These are phyloP conservation scores for Epinephelus cyanopodus DNA, from an alignment of 2,113 vertebrate genomes.

Conservation along the genomic window DNA sequence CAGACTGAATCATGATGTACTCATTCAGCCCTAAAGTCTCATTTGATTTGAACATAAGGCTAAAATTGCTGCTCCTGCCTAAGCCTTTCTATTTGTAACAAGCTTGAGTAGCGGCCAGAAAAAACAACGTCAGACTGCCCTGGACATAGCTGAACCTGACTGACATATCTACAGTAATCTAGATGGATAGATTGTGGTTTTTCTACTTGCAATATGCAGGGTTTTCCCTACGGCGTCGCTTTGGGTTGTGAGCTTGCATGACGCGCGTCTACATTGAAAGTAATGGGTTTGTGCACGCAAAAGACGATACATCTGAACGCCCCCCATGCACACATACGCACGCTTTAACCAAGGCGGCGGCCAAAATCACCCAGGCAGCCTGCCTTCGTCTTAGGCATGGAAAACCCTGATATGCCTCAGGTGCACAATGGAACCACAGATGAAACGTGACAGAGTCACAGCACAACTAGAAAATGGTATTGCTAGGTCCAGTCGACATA, in stretches of 20 bases:
- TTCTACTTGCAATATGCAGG: background rate
- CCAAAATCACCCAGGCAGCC: too few species aligned
- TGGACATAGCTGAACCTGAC: background rate
- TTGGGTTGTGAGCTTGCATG: too few species aligned
- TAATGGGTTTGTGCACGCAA: too few species aligned
- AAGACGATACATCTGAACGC: too few species aligned
- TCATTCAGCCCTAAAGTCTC: constrained; percentile 8
- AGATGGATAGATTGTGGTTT: background rate
- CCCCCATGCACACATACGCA: too few species aligned
- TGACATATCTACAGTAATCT: background rate
- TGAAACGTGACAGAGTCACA: too few species aligned
- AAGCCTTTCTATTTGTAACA: background rate
- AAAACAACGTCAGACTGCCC: background rate
- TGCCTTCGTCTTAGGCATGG: too few species aligned
- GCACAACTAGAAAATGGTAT: too few species aligned
- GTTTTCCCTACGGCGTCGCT: too few species aligned
- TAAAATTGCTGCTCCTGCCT: background rate
- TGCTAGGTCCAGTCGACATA: background rate
- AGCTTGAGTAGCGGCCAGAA: background rate
- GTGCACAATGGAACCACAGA: too few species aligned
- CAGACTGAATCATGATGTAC: background rate
- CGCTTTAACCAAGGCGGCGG: too few species aligned
- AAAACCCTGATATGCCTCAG: background rate
- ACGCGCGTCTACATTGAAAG: too few species aligned
- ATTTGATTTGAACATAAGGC: background rate